Base-by-base conservation (phyloP, 1,140 invertebrate species). In the Nephila pilipes region DNA sequence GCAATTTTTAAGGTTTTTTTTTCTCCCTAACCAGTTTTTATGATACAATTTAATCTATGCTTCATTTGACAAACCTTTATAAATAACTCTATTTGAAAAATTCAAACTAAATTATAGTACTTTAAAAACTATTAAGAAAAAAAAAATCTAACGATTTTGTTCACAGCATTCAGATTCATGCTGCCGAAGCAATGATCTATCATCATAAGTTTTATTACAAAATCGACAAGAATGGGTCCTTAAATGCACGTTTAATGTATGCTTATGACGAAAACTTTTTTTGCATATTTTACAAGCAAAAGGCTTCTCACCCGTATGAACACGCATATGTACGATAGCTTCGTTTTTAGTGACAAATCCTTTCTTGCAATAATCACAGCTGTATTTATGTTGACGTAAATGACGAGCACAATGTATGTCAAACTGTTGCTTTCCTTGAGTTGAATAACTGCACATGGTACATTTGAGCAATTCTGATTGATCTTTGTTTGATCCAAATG, bases 281-380 rank as follows among this genome's bases (percentile, higher is more conserved):
- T 60, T 54, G 54, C 91, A 93, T 22, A 93, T 80, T 38, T 93
- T 87, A 18, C 91, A 93, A 18, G 32, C 55, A 60, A 93, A 93
- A 4, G 91, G 91, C 36, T 93, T 93, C 46, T 93, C 87, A 65
- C 91, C 91, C 18, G 91, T 93, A 25, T 93, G 91, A 16, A 93
- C 91, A 38, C 91, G 63, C 91, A 93, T 93, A 54, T 93, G 91
- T 12, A 93, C 91, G 20, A 93, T 87, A 6, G 91, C 91, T 80
- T 93, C 91, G 58, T 93, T 93, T 63, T 93, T 93, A 22, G 91
- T 93, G 10, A 93, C 91, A 80, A 93, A 93, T 32, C 91, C 91
- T 60, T 93, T 93, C 36, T 87, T 87, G 29, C 91, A 93, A 29
- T 60, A 93, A 54, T 93, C 91, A 38, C 91, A 93, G 38, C 83